Conservation (phyloP, 2,113 vertebrate genomes). For the Neogale vison region DNA sequence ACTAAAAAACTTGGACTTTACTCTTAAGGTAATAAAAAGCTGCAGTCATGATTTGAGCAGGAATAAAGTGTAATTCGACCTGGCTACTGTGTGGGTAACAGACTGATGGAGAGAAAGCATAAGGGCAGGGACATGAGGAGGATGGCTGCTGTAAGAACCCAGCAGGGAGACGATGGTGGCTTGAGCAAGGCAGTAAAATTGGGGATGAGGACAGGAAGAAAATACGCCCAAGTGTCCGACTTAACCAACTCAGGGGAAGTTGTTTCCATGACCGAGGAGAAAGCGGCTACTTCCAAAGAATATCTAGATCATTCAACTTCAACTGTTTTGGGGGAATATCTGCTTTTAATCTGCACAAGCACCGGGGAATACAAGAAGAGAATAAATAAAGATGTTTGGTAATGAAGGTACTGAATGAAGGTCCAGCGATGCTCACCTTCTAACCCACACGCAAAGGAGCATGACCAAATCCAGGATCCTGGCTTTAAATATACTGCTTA, state of each 20-base stretch:
- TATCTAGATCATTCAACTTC: neutral
- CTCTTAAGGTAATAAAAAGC: constrained; percentile 15
- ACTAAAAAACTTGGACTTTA: constrained; percentile 9
- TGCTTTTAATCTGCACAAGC: neutral
- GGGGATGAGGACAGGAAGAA: neutral
- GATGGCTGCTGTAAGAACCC: neutral
- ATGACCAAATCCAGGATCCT: neutral
- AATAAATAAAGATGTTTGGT: neutral
- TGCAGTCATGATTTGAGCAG: neutral
- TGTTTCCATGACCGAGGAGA: neutral
- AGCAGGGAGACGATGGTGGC: neutral
- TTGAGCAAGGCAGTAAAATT: neutral
- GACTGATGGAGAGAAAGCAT: neutral
- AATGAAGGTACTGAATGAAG: neutral
- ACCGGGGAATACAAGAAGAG: neutral
- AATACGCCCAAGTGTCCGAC: neutral
- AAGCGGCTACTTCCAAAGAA: neutral
- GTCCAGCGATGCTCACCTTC: neutral
- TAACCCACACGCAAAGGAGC: neutral
- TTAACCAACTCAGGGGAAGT: neutral
- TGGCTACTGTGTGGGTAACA: neutral
- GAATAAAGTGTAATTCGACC: neutral
- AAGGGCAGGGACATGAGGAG: neutral
- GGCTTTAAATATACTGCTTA: neutral
- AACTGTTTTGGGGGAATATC: neutral